Evolutionary conservation across 1,140 invertebrate species (phyloP).

Genomic region (Plutomurus gul): DNA sequence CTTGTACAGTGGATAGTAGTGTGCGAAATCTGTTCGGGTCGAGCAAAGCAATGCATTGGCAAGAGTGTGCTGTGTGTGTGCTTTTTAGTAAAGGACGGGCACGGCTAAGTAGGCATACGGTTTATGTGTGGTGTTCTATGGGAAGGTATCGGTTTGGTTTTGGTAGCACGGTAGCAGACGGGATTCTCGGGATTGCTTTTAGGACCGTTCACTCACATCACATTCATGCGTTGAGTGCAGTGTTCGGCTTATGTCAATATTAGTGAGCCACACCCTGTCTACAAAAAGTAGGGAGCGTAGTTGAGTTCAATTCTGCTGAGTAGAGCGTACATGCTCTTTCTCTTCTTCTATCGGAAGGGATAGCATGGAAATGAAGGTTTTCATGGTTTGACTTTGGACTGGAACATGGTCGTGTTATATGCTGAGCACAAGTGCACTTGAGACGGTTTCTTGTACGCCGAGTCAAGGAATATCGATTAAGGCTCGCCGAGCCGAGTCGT

Average conservation of each 20-base stretch:
- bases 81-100: background rate
- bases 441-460: conserved; percentile 25
- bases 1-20: background rate
- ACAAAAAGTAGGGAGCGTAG: conserved; percentile 26
- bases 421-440: conserved; percentile 18
- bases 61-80: background rate
- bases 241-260: conserved; percentile 27
- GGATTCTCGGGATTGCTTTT: background rate
- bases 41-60: background rate
- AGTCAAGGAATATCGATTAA: conserved; percentile 22
- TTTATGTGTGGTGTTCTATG: background rate
- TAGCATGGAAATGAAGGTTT: background rate
- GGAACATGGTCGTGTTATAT: conserved; percentile 17
- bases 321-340: background rate
- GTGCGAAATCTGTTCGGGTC: conserved; percentile 17
- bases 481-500: conserved; percentile 12
- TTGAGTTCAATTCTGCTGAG: background rate
- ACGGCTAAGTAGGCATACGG: background rate
- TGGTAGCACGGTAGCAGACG: background rate
- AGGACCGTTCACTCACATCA: conserved; percentile 11
- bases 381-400: conserved; percentile 24
- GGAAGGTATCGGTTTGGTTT: background rate
- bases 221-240: conserved; percentile 28
- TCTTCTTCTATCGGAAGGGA: background rate
- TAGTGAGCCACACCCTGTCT: conserved; percentile 27